Conservation (phyloP, 1,140 invertebrate species). For the Papilio aristodemus region DNA sequence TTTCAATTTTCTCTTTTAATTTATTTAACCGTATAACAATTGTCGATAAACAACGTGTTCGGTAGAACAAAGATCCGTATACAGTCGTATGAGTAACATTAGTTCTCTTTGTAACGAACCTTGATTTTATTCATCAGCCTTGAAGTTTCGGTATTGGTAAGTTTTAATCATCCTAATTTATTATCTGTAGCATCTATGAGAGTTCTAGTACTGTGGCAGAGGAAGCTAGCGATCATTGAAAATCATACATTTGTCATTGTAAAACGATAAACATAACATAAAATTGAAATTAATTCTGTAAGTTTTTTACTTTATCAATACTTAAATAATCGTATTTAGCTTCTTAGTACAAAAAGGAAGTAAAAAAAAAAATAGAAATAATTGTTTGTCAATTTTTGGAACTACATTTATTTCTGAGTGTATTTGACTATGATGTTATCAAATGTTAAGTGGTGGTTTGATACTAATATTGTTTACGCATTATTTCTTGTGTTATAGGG, state of each 20-base stretch:
- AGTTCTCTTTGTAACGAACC: not conserved
- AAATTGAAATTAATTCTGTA: no score
- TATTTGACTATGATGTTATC: no score
- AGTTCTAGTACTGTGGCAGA: not conserved
- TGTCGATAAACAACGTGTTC: not conserved
- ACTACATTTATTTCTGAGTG: no score
- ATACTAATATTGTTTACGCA: no score
- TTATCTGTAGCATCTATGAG: not conserved
- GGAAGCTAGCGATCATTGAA: not conserved
- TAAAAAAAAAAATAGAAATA: no score
- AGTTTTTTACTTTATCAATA: no score
- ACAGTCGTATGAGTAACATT: not conserved
- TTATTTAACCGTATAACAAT: not conserved
- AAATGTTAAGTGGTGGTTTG: no score
- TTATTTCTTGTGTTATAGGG: no score
- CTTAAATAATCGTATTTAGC: no score
- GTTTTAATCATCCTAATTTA: conserved; percentile 16
- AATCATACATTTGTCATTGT: not conserved
- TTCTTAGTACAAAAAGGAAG: no score
- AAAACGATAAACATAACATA: no score
- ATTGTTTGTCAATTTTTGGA: no score
- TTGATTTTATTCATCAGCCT: conserved; percentile 11
- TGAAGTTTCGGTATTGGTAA: conserved; percentile 1
- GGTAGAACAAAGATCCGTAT: not conserved
- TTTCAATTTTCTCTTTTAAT: not conserved